These are phyloP conservation scores for Enchytraeus crypticus DNA, from an alignment of 2,888 invertebrate species.

Conservation along the genomic window DNA sequence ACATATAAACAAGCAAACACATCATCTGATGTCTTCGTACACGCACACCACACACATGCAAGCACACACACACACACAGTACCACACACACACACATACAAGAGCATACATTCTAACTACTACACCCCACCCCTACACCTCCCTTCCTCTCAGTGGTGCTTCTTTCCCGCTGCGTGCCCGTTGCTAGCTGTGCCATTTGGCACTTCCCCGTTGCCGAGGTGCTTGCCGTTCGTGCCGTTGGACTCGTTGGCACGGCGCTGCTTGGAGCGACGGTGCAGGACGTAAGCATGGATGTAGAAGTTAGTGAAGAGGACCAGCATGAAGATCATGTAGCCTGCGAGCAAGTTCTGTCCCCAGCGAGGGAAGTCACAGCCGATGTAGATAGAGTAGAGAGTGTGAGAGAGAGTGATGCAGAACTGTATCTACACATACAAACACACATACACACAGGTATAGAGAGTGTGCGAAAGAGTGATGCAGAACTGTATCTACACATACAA, in stretches of 20 bases:
- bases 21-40: too few species aligned
- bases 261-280: conserved; percentile 1
- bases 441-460: conserved; percentile 72
- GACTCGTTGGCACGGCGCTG: too few species aligned
- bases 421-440: conserved; percentile 56
- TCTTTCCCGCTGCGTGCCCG: not conserved
- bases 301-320: conserved; percentile 91
- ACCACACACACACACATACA: too few species aligned
- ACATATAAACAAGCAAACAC: too few species aligned
- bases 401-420: conserved; percentile 73
- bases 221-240: too few species aligned
- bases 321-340: conserved; percentile 71
- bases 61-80: too few species aligned
- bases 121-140: too few species aligned
- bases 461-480: conserved; percentile 71
- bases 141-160: not conserved
- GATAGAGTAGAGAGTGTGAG: conserved; percentile 71
- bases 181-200: not conserved
- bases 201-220: too few species aligned
- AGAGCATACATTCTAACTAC: too few species aligned
- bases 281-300: conserved; percentile 80
- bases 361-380: conserved; percentile 76
- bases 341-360: conserved; percentile 54
- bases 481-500: conserved; percentile 68
- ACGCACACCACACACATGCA: too few species aligned